phyloP scores from a whole-genome alignment of 2,113 vertebrate species.

The Ceuthmochares aereus region DNA sequence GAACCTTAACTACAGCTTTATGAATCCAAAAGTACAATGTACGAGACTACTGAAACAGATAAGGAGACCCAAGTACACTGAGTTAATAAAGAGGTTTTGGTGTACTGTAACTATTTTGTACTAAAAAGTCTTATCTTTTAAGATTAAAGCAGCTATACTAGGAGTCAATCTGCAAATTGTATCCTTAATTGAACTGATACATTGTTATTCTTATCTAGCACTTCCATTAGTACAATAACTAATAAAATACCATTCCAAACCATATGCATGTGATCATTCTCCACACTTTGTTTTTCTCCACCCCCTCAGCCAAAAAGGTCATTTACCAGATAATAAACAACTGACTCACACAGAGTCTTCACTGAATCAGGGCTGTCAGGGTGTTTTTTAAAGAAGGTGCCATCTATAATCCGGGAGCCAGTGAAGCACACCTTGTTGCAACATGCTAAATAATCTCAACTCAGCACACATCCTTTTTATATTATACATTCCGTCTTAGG shows the following conservation, averaged over 20 bases:
- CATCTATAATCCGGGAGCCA: neutral
- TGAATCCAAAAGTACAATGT: neutral
- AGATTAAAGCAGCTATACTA: neutral
- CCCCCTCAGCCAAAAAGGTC: neutral
- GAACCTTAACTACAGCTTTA: neutral
- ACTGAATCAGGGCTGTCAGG: neutral
- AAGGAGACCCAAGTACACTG: neutral
- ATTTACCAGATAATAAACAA: neutral
- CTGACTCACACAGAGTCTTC: neutral
- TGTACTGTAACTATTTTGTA: neutral
- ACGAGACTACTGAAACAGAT: neutral
- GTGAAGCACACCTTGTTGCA: neutral
- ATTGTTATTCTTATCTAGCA: neutral
- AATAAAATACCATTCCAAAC: neutral
- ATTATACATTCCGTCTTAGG: neutral
- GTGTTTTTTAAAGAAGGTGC: neutral
- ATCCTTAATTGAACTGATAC: neutral
- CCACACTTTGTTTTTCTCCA: neutral
- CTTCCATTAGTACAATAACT: neutral
- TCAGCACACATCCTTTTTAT: neutral
- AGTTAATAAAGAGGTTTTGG: neutral
- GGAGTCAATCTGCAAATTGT: neutral
- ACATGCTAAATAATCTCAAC: neutral
- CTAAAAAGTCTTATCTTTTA: neutral
- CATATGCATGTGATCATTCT: neutral